phyloP scores from a whole-genome alignment of 2,888 invertebrate species.

The Schizotus pectinicornis region DNA sequence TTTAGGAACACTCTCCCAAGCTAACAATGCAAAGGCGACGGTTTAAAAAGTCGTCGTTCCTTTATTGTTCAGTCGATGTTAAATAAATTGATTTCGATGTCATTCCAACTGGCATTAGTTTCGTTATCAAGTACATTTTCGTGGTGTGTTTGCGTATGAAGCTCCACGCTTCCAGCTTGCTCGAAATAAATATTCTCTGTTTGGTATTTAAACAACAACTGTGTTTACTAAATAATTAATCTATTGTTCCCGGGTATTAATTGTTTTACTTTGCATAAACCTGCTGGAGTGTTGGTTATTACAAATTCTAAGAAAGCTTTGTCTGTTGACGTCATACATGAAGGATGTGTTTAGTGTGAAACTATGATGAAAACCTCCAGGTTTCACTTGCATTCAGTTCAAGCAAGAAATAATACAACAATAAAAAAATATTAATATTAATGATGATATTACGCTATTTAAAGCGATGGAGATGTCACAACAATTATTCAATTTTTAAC shows the following conservation, averaged over 20 bases:
- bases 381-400: constrained; percentile 1
- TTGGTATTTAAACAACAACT: constrained; percentile 21
- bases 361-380: constrained; percentile 10
- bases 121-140: too few relatives aligned
- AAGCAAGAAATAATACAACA: neutral
- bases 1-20: too few relatives aligned
- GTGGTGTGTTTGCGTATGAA: too few relatives aligned
- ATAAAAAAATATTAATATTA: too few relatives aligned
- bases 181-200: constrained; percentile 27
- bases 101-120: too few relatives aligned
- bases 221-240: constrained; percentile 30
- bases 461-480: too few relatives aligned
- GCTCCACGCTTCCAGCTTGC: too few relatives aligned
- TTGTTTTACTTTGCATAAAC: constrained; percentile 31
- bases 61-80: too few relatives aligned
- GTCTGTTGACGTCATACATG: constrained; percentile 26
- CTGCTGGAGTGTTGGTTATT: constrained; percentile 27
- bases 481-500: too few relatives aligned
- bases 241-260: constrained; percentile 29
- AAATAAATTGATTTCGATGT: too few relatives aligned
- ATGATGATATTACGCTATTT: too few relatives aligned
- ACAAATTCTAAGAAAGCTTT: constrained; percentile 30
- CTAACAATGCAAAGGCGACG: neutral
- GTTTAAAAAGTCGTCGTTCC: constrained; percentile 1
- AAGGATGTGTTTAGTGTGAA: constrained; percentile 15